A percentile compares a stretch with the other conserved stretches of the same genome.
Conservation (phyloP, 2,888 invertebrate species). For the Andrena hattorfiana region DNA sequence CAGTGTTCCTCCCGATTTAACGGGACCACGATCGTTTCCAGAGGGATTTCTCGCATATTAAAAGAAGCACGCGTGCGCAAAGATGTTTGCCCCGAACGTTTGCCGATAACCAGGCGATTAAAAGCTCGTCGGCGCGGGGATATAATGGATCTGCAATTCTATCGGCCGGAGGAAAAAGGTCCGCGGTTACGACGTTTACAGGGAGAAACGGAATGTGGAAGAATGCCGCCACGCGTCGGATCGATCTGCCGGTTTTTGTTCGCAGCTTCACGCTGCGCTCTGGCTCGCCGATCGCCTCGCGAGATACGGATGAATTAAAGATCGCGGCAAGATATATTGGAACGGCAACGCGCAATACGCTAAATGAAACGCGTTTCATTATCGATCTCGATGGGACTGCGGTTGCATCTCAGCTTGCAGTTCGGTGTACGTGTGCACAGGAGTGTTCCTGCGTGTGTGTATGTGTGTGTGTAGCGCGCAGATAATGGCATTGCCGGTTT, state of each 20-base stretch:
- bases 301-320: constrained; percentile 69
- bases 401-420: constrained; percentile 64
- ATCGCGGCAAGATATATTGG: constrained; percentile 67
- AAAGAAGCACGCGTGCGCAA: not conserved
- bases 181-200: constrained; percentile 40
- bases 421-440: not conserved
- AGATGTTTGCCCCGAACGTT: not conserved
- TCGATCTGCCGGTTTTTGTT: constrained; percentile 58
- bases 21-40: not conserved
- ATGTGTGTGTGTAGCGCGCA: constrained; percentile 31
- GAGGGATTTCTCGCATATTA: not conserved
- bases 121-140: not conserved
- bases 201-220: constrained; percentile 50
- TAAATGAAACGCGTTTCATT: constrained; percentile 71
- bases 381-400: constrained; percentile 68
- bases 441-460: not conserved
- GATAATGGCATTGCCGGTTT: constrained; percentile 72
- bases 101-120: constrained; percentile 11
- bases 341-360: constrained; percentile 50
- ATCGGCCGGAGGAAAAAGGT: constrained; percentile 41
- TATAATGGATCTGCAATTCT: constrained; percentile 46
- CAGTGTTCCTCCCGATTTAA: constrained; percentile 23
- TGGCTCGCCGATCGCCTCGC: constrained; percentile 45
- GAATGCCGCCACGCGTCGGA: constrained; percentile 61
- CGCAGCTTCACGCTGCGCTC: constrained; percentile 55